phyloP scores from a whole-genome alignment of 2,113 vertebrate species.

The Melanerpes aurifrons region DNA sequence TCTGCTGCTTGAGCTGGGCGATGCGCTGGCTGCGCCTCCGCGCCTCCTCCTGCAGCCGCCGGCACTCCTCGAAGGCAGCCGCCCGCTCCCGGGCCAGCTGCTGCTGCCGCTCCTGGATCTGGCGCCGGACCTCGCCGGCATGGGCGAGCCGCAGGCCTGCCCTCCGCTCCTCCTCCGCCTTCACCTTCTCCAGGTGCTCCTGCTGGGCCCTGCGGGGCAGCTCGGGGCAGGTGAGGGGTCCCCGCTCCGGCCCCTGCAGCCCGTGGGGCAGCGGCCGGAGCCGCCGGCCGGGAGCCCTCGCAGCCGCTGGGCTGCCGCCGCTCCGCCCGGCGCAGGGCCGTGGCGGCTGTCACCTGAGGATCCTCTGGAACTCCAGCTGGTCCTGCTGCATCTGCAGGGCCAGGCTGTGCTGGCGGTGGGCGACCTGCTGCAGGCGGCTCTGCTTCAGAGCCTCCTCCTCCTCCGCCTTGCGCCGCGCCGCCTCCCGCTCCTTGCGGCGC shows the following conservation, averaged over 20 bases:
- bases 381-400: constrained; percentile 82
- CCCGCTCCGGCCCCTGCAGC: neutral
- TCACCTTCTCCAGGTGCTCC: constrained; percentile 79
- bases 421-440: constrained; percentile 81
- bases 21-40: constrained; percentile 75
- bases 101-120: constrained; percentile 82
- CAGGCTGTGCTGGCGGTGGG: constrained; percentile 79
- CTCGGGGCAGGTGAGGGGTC: fast-evolving
- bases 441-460: constrained; percentile 70
- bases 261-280: fast-evolving
- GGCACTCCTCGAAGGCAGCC: constrained; percentile 77
- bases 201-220: constrained; percentile 74
- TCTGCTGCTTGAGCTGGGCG: constrained; percentile 81
- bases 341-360: constrained; percentile 78
- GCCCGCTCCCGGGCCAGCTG: constrained; percentile 64
- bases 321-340: neutral
- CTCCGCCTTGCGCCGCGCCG: constrained; percentile 52
- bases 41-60: constrained; percentile 76
- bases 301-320: fast-evolving
- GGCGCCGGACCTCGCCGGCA: constrained; percentile 72
- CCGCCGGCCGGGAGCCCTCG: neutral
- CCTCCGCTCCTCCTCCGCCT: constrained; percentile 60
- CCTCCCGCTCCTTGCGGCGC: constrained; percentile 84
- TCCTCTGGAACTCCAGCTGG: constrained; percentile 83
- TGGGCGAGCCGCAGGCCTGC: constrained; percentile 18